Evolutionary conservation across 2,797 vertebrate genomes (phyloP), one percentile per base, ranked within the genome.

Genomic region (Bovichtus variegatus): DNA sequence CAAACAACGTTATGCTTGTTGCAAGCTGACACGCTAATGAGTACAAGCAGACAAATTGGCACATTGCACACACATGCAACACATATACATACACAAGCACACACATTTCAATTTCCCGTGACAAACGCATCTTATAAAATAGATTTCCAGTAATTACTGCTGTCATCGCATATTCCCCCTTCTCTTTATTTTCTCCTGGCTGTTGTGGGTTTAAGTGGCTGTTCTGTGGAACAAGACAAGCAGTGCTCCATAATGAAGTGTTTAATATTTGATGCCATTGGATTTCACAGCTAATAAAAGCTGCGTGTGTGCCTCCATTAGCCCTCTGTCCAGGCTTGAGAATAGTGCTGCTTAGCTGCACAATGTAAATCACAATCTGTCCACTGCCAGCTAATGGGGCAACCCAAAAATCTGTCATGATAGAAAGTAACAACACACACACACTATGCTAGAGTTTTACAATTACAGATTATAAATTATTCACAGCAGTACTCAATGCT

Each of bases 191-290:
- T 90, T 86, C 87, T 92, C 83, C 81, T 84, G 85, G 87, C 87
- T 90, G 91, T 91, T 92, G 90, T 94, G 91, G 85, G 82, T 94
- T 94, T 94, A 94, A 94, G 93, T 93, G 93, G 90, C 91, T 89
- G 85, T 88, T 92, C 85, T 67, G 85, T 87, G 88, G 85, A 92
- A 93, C 90, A 91, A 92, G 93, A 94, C 93, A 93, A 93, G 90
- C 90, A 82, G 87, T 62, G 87, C 89, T 88, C 91, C 91, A 84
- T 95, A 94, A 95, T 94, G 93, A 95, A 93, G 88, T 91, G 90
- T 93, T 95, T 91, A 94, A 95, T 95, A 94, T 95, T 95, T 95
- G 92, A 95, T 94, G 90, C 90, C 91, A 87, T 85, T 90, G 91
- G 90, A 94, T 94, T 94, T 92, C 90, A 91, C 91, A 92, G 92